These are phyloP conservation scores for Menura novaehollandiae DNA, from an alignment of 2,113 vertebrate species.

Conservation along the genomic window DNA sequence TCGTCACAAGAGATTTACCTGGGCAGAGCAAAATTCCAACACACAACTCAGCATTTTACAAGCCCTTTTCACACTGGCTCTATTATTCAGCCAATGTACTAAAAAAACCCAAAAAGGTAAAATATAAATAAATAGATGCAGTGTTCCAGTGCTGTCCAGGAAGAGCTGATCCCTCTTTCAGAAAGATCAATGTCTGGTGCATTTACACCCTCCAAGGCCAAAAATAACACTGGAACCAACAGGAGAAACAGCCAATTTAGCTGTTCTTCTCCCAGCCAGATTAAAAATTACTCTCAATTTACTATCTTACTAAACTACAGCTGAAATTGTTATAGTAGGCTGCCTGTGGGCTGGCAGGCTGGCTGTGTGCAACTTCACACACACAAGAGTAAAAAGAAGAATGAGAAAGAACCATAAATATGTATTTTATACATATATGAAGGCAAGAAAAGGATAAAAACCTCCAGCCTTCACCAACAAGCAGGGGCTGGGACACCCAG, in stretches of 20 bases:
- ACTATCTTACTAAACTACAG: neutral
- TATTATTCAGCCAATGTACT: neutral
- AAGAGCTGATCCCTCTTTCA: neutral
- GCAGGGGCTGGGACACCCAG: neutral
- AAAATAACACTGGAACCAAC: neutral
- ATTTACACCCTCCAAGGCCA: neutral
- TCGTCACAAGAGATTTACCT: neutral
- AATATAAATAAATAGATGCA: neutral
- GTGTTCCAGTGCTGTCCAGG: neutral
- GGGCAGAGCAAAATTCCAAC: neutral
- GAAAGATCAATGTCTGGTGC: neutral
- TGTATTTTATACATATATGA: neutral
- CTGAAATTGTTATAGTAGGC: neutral
- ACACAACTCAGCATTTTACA: neutral
- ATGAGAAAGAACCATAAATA: neutral
- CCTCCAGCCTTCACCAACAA: neutral
- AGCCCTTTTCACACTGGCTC: neutral
- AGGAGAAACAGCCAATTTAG: neutral
- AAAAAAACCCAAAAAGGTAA: neutral
- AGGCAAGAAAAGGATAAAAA: neutral
- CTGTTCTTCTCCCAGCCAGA: neutral
- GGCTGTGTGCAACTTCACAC: neutral
- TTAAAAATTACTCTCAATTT: constrained; percentile 21
- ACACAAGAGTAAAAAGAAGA: neutral
- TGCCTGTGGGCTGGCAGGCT: neutral